Base-by-base conservation (phyloP, 2,113 vertebrate genomes). In the Saccopteryx leptura region DNA sequence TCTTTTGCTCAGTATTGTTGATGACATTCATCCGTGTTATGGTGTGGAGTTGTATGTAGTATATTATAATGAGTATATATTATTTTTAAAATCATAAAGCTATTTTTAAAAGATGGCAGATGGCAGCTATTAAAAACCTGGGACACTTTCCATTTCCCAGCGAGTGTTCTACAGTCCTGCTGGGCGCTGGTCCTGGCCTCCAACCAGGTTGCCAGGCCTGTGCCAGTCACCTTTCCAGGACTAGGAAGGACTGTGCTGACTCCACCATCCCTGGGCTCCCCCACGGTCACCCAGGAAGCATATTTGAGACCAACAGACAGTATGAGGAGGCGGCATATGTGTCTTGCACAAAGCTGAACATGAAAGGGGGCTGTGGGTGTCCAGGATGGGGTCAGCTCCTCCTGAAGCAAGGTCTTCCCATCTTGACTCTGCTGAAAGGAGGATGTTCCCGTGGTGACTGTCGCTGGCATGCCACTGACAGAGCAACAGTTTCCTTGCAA, bases 31-130 rank as follows among this genome's bases (percentile, higher is more conserved):
- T 9, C 13, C 46, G n/a, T 4, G 11, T 56, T 65, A n/a, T 72
- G 56, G 9, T 72, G 2, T 24, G 9, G 24, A 7, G 31, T 54
- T 74, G 58, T 48, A 61, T 74, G 58, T 48, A 61, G n/a, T 52
- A 63, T 15, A 75, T 23, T 46, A 39, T 24, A 78, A 79, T 74
- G 19, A 78, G 31, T 21, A 15, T 52, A 5, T 48, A 48, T 75
- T 60, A 31, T 69, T 89, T 76, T 91, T 76, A 66, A 93, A 92
- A 83, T 86, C 75, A 92, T 75, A 83, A 89, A 69, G 24, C 46
- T 82, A 74, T 80, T 65, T 58, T n/a, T 39, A 79, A 85, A n/a
- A 82, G 61, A 58, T 88, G 58, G 54, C 50, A 87, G 31, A 60
- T 93, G 58, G 54, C 28, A 14, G 17, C 58, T 80, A 48, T 68